Conservation (phyloP, 2,113 vertebrate genomes). For the Sisor rabdophorus region DNA sequence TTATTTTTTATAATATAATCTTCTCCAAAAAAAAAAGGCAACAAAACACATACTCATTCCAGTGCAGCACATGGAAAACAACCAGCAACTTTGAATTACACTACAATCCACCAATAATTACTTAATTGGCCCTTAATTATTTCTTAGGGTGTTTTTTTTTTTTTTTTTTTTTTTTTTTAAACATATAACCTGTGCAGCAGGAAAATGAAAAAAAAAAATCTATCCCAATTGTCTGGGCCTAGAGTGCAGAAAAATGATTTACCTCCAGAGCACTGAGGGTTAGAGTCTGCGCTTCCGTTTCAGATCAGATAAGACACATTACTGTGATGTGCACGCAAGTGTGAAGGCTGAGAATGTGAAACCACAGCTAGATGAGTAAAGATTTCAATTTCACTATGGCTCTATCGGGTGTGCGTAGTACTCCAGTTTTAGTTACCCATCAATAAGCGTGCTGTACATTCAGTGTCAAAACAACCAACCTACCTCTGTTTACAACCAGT, state of each 20-base stretch:
- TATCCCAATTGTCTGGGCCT: conserved; percentile 38
- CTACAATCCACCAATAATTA: conserved; percentile 59
- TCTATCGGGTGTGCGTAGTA: conserved; percentile 34
- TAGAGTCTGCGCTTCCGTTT: conserved; percentile 44
- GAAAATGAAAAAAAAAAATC: conserved; percentile 29
- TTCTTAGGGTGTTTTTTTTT: too few relatives aligned
- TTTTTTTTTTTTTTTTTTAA: not conserved
- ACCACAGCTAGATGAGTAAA: conserved; percentile 40
- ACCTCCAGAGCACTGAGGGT: conserved; percentile 34
- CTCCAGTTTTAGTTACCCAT: conserved; percentile 25
- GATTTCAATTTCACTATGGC: conserved; percentile 25
- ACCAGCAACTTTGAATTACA: conserved; percentile 60
- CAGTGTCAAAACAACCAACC: conserved; percentile 38
- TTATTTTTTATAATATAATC: conserved; percentile 59
- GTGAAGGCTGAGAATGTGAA: conserved; percentile 30
- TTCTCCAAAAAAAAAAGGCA: conserved; percentile 60
- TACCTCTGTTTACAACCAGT: conserved; percentile 30
- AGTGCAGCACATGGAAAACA: conserved; percentile 61
- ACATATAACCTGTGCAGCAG: conserved; percentile 52
- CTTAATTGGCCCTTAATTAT: conserved; percentile 59
- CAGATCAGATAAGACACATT: conserved; percentile 45
- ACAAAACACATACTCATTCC: conserved; percentile 58
- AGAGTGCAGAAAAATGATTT: conserved; percentile 33
- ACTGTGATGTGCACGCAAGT: conserved; percentile 32
- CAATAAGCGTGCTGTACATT: conserved; percentile 49